These are phyloP conservation scores for Gnathonemus echidnorhynchus DNA, from an alignment of 2,113 vertebrate genomes.

Conservation along the genomic window DNA sequence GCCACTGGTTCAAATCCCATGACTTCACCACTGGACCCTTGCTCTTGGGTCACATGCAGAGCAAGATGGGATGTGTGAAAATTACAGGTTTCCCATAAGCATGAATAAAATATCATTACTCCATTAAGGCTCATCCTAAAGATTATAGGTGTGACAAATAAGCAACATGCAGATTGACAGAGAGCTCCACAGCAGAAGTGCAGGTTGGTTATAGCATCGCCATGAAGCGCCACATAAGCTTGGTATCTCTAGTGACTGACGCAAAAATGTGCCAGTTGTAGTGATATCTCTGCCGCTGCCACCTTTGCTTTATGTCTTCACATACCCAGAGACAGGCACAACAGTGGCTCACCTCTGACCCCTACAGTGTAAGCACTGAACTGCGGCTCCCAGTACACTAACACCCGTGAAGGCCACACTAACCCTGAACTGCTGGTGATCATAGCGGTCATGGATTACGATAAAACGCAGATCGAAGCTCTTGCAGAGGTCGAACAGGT, in stretches of 20 bases:
- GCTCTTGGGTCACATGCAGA: neutral
- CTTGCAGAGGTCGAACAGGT: slow-evolving; percentile 92
- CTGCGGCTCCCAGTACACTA: neutral
- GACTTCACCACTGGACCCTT: neutral
- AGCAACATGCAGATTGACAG: neutral
- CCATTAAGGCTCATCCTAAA: neutral
- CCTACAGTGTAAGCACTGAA: neutral
- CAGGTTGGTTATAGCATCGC: neutral
- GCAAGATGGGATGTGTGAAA: neutral
- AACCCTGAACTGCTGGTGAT: slow-evolving; percentile 97
- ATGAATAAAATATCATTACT: neutral
- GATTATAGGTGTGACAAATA: neutral
- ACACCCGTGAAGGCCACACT: slow-evolving; percentile 55
- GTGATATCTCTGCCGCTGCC: neutral
- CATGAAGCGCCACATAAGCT: neutral
- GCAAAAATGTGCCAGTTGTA: neutral
- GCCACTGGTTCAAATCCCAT: neutral
- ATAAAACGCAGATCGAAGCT: slow-evolving; percentile 92
- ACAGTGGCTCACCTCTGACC: neutral
- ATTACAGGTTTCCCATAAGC: neutral
- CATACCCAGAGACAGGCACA: neutral
- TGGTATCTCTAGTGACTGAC: neutral
- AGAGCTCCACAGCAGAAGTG: neutral
- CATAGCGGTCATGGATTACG: slow-evolving; percentile 92
- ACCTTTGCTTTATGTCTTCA: neutral